Evolutionary conservation across 2,797 vertebrate species (phyloP), one percentile per base, ranked within the genome.

Genomic region (Gadopsis bispinosus): DNA sequence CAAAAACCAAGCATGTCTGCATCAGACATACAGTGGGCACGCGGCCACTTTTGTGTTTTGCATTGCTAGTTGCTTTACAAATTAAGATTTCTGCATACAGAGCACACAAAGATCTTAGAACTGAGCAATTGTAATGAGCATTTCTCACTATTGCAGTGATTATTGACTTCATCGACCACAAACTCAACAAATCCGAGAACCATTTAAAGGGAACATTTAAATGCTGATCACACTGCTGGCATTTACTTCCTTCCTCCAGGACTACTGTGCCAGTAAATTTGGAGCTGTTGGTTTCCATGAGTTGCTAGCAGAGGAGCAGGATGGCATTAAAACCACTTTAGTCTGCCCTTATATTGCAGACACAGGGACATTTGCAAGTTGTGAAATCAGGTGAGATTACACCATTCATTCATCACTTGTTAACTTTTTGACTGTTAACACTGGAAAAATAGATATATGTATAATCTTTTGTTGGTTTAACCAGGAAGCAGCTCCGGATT

Each of bases 251-350:
- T 5, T 22, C 26, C 45, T 68, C 5, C 75, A 96, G 94, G 94
- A 93, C 77, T 96, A 95, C 80, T 95, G 94, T 69, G 94, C 94
- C n/a, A 94, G 94, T 83, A 95, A 94, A 79, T 96, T 94, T 83
- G 94, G 93, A 58, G 94, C 91, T 0, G 94, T 95, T 4, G 94
- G 95, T 37, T 95, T 95, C 85, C 94, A 95, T 1, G 93, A 93
- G 61, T 48, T 96, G 64, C 85, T 83, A 1, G 91, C 92, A 48
- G 93, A 95, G 50, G 80, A 91, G 12, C 69, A 92, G 33, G 68
- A 80, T 5, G 91, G 91, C 43, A 90, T 95, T 76, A 95, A 94
- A 85, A 95, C 93, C 31, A 94, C 94, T 13, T 85, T 95, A 16
- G 87, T 94, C 16, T 94, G 94, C 58, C 93, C 94, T 5, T 95